Evolutionary conservation across 2,113 vertebrate genomes (phyloP), one percentile per base, ranked within the genome.

Genomic region (Tychaedon coryphoeus): DNA sequence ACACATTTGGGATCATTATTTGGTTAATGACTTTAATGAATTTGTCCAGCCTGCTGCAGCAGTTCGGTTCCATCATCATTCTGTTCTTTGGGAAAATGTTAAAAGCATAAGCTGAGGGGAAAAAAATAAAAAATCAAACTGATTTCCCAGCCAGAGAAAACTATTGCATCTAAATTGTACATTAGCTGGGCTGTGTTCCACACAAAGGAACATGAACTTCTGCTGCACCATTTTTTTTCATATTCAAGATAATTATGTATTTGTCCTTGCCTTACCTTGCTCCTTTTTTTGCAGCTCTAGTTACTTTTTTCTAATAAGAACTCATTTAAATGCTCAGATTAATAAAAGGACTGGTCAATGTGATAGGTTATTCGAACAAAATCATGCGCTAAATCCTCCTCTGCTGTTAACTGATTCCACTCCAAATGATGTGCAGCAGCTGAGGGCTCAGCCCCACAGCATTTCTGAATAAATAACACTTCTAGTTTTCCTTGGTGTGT

Each of bases 231-330:
- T 22, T 74, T 65, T 83, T 72, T 71, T 87, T 51, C 77, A 92
- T 86, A 76, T 88, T 86, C 34, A 58, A 83, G 82, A 83, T 97
- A 97, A 97, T 97, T 97, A 96, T 92, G 72, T 65, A 90, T 95
- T 97, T 98, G 95, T 96, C 96, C 94, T 97, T 97, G 81, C 67
- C 78, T 97, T 97, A 94, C 86, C 86, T 97, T 95, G 60, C 33
- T 82, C 88, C 50, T 76, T 93, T 93, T 42, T 95, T 75, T 90
- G 91, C 88, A 95, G 77, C 38, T 91, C 92, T n/a, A 87, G 43
- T 75, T 93, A 88, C 36, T 57, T 91, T 95, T 90, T 89, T 73
- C 33, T 60, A 87, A 31, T 75, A 86, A 80, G 47, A 86, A 57
- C 38, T 87, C 62, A 80, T 96, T 95, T 94, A 89, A 96, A 93